Evolutionary conservation across 2,797 vertebrate genomes (phyloP).

Genomic region (Melanotaenia nigrans): DNA sequence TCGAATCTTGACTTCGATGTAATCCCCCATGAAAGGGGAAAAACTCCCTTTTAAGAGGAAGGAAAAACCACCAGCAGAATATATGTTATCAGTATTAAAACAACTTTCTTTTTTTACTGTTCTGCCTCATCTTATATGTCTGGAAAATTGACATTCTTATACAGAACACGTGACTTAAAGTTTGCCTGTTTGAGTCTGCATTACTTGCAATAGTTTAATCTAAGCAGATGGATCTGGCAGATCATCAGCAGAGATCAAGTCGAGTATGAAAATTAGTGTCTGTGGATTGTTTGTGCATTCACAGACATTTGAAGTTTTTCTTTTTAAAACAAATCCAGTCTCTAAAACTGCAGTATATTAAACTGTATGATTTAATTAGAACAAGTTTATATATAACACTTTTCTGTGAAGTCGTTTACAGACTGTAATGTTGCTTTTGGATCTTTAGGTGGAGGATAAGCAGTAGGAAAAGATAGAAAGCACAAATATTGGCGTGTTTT

Average conservation of each 20-base stretch:
- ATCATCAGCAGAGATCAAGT: neutral
- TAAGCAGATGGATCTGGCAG: neutral
- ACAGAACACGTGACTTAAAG: too few species aligned
- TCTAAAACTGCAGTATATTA: neutral
- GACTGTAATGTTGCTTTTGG: too few species aligned
- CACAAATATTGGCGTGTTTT: too few species aligned
- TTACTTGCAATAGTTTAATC: neutral
- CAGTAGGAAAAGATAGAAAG: neutral
- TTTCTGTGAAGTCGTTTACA: too few species aligned
- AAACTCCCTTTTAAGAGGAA: too few species aligned
- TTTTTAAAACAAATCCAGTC: neutral
- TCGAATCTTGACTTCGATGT: too few species aligned
- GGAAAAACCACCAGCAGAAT: too few species aligned
- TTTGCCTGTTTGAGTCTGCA: neutral
- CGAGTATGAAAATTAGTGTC: neutral
- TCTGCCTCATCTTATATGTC: too few species aligned
- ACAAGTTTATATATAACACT: neutral
- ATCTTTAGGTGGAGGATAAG: neutral
- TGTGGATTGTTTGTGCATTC: neutral
- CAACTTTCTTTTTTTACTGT: too few species aligned
- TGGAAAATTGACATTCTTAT: too few species aligned
- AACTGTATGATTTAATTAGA: neutral
- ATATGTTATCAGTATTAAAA: too few species aligned
- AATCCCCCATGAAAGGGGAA: too few species aligned
- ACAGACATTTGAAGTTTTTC: neutral